Conservation (phyloP, 2,888 invertebrate species). For the Xanthorhoe spadicearia region DNA sequence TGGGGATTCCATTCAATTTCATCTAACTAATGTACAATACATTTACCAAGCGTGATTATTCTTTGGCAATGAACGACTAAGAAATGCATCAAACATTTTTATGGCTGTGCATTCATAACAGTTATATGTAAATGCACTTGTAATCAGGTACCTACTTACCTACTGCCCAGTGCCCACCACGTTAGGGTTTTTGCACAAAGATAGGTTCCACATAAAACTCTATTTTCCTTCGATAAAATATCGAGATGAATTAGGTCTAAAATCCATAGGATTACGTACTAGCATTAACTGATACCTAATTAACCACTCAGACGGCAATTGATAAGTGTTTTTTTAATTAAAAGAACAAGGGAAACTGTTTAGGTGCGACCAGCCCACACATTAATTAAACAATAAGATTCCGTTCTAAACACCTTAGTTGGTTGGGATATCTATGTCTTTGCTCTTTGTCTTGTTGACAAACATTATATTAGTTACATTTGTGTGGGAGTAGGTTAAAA, state of each 20-base stretch:
- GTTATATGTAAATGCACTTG: neutral
- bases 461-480: neutral
- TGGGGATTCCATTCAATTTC: slow-evolving; percentile 33
- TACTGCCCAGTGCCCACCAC: neutral
- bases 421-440: neutral
- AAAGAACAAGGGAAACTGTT: slow-evolving; percentile 48
- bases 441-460: neutral
- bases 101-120: neutral
- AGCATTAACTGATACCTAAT: slow-evolving; percentile 43
- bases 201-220: neutral
- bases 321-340: slow-evolving; percentile 59
- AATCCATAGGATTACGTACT: slow-evolving; percentile 11
- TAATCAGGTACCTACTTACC: no score
- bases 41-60: slow-evolving; percentile 16
- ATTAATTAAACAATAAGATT: slow-evolving; percentile 51
- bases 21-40: slow-evolving; percentile 32
- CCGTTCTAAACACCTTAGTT: slow-evolving; percentile 26
- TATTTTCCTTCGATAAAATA: neutral
- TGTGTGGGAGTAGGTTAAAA: neutral
- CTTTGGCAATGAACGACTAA: neutral
- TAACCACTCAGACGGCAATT: slow-evolving; percentile 57
- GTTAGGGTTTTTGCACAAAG: neutral
- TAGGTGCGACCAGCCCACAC: slow-evolving; percentile 47
- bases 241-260: slow-evolving; percentile 3
- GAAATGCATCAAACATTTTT: slow-evolving; percentile 4